These are phyloP conservation scores for Rutilus rutilus DNA, from an alignment of 2,113 vertebrate species.

Conservation along the genomic window DNA sequence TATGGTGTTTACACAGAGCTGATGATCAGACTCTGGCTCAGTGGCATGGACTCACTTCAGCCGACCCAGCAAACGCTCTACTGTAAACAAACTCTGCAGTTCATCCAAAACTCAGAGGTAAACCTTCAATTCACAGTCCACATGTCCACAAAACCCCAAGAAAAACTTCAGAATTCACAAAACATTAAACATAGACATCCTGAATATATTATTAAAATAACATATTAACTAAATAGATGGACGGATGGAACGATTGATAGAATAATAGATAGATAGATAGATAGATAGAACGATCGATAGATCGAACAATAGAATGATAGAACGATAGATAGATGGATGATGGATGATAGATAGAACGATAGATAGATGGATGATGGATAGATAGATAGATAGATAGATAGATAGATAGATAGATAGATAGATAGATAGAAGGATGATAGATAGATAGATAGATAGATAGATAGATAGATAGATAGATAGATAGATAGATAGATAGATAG, in stretches of 20 bases:
- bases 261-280: too few species aligned
- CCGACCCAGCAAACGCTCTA: neutral
- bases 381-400: neutral
- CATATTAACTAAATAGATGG: neutral
- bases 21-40: constrained; percentile 27
- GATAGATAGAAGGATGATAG: too few species aligned
- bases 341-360: rapidly evolving
- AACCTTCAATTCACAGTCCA: neutral
- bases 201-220: neutral
- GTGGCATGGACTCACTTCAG: neutral
- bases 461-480: neutral
- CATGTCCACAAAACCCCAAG: neutral
- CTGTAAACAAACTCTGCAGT: constrained; percentile 10
- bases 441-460: neutral
- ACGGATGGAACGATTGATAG: neutral
- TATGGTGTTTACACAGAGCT: constrained; percentile 48
- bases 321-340: too few species aligned
- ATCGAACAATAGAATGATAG: neutral
- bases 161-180: neutral
- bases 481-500: neutral
- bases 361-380: neutral
- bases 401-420: too few species aligned
- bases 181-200: neutral
- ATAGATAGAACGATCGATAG: too few species aligned
- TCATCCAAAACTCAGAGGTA: neutral